These are phyloP conservation scores for Oithona nana DNA, from an alignment of 2,888 invertebrate species.

Conservation along the genomic window DNA sequence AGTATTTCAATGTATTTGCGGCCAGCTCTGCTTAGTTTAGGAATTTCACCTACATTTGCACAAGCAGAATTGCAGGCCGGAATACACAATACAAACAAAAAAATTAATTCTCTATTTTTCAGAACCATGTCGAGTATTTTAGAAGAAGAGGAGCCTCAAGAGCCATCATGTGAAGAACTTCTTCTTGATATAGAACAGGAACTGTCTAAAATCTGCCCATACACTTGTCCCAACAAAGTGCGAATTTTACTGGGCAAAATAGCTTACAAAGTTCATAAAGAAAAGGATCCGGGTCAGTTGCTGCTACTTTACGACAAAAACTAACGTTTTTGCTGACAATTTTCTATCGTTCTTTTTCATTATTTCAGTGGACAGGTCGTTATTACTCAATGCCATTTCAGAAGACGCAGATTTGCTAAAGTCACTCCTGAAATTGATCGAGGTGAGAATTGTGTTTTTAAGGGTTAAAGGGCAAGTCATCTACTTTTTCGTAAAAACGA, in stretches of 20 bases:
- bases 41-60: too few species aligned
- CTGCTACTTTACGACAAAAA: too few species aligned
- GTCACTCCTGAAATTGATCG: neutral
- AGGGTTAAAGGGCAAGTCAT: too few species aligned
- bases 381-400: neutral
- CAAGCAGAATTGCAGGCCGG: too few species aligned
- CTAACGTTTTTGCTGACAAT: too few species aligned
- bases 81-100: too few species aligned
- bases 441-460: too few species aligned
- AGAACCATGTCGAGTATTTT: too few species aligned
- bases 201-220: neutral
- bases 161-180: neutral
- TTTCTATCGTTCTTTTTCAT: neutral
- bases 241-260: neutral
- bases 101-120: too few species aligned
- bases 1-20: too few species aligned
- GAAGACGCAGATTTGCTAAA: neutral
- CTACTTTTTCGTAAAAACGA: too few species aligned
- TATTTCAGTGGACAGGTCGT: neutral
- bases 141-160: neutral
- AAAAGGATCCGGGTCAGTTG: neutral
- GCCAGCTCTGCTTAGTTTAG: too few species aligned
- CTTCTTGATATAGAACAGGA: neutral
- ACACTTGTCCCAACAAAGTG: neutral
- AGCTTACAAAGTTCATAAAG: neutral